These are phyloP conservation scores for Ypsolopha sequella DNA, from an alignment of 2,888 invertebrate genomes.

Conservation along the genomic window DNA sequence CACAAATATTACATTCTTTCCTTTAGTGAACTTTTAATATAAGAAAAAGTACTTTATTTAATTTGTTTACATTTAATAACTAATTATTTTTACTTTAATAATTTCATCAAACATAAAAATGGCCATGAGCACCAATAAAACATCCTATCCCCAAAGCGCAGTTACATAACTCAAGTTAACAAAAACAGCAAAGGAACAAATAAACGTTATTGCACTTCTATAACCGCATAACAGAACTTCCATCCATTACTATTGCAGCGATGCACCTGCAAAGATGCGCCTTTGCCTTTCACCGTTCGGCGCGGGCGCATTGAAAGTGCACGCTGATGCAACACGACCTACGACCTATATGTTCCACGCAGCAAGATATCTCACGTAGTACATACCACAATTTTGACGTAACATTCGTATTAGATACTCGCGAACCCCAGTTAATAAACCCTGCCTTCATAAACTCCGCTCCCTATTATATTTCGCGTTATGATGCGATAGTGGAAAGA, in stretches of 20 bases:
- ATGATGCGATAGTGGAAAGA: slow-evolving; percentile 30
- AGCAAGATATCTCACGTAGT: not conserved
- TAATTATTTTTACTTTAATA: too few species aligned
- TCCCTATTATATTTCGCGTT: slow-evolving; percentile 37
- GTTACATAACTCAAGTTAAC: slow-evolving; percentile 6
- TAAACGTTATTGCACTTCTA: slow-evolving; percentile 22
- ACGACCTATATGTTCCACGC: slow-evolving; percentile 25
- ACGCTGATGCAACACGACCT: slow-evolving; percentile 55
- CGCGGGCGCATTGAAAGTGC: slow-evolving; percentile 54
- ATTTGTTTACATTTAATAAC: too few species aligned
- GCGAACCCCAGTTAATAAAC: not conserved
- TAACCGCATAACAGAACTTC: slow-evolving; percentile 24
- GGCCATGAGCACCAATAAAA: too few species aligned
- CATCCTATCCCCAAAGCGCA: not conserved
- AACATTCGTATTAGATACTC: too few species aligned
- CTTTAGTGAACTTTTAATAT: too few species aligned
- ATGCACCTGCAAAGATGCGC: slow-evolving; percentile 27
- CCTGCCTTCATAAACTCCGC: slow-evolving; percentile 29
- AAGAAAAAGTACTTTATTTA: too few species aligned
- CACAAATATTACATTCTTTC: too few species aligned
- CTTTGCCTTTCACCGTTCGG: slow-evolving; percentile 54
- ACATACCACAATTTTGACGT: not conserved
- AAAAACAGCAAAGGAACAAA: slow-evolving; percentile 15
- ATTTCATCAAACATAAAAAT: too few species aligned
- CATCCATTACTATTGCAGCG: slow-evolving; percentile 14